Conservation (phyloP, 1,140 invertebrate species). For the Drusus annulatus region DNA sequence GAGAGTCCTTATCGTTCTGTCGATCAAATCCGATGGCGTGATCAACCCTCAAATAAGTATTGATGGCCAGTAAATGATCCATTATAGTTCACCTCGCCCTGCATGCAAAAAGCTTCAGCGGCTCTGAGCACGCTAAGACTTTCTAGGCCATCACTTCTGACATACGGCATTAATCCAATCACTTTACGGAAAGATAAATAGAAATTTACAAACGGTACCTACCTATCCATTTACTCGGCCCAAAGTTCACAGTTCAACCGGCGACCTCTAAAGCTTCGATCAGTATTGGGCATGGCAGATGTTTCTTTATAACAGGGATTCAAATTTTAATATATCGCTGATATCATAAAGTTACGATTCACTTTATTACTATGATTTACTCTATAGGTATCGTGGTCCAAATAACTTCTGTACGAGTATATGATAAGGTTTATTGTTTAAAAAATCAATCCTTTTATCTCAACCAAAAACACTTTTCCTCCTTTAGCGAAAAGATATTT, state of each 20-base stretch:
- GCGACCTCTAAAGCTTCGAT: constrained; percentile 4
- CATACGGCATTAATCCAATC: constrained; percentile 17
- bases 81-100: constrained; percentile 29
- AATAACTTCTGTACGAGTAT: no score
- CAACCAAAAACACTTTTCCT: no score
- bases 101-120: constrained; percentile 18
- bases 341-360: no score
- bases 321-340: no score
- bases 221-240: neutral
- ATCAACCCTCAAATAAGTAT: constrained; percentile 3
- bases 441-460: no score
- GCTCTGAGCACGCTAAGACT: constrained; percentile 29
- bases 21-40: neutral
- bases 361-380: no score
- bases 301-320: no score
- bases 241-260: constrained; percentile 13
- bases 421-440: no score
- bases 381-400: no score
- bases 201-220: neutral
- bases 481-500: no score
- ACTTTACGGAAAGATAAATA: constrained; percentile 24
- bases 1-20: neutral
- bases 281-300: no score
- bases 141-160: constrained; percentile 39
- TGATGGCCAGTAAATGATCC: neutral